phyloP scores from a whole-genome alignment of 2,797 vertebrate genomes.

The Kryptolebias ocellatus region DNA sequence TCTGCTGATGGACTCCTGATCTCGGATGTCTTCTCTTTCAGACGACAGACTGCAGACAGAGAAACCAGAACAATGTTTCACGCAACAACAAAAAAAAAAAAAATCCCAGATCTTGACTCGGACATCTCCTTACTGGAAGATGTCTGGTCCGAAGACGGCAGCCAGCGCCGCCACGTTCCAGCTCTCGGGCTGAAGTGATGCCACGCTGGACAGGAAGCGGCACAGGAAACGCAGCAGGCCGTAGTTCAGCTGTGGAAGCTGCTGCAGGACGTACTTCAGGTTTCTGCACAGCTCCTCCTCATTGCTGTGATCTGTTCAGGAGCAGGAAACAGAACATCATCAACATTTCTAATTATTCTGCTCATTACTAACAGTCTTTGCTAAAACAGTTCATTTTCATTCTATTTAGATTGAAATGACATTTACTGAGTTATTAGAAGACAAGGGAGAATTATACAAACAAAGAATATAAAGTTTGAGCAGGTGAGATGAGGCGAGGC shows the following conservation, averaged over 20 bases:
- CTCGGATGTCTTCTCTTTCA: constrained; percentile 92
- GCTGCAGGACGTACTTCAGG: constrained; percentile 95
- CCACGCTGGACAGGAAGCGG: constrained; percentile 94
- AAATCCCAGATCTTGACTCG: neutral
- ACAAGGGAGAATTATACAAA: neutral
- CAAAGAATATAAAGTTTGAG: neutral
- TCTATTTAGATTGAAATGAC: no score
- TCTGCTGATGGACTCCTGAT: constrained; percentile 93
- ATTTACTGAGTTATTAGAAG: no score
- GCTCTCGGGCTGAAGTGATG: constrained; percentile 92
- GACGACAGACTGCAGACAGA: constrained; percentile 85
- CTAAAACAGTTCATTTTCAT: neutral
- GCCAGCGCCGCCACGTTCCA: constrained; percentile 92
- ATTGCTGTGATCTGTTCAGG: constrained; percentile 86
- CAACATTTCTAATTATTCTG: neutral
- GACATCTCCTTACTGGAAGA: constrained; percentile 92
- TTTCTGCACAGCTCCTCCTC: constrained; percentile 95
- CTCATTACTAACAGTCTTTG: neutral
- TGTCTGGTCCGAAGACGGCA: constrained; percentile 96
- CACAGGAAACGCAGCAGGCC: constrained; percentile 96
- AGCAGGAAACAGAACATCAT: neutral
- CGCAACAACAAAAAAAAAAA: no score
- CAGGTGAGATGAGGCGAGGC: neutral
- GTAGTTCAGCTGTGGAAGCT: constrained; percentile 96
- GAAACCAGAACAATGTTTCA: neutral